Evolutionary conservation across 2,888 invertebrate genomes (phyloP).

Genomic region (Hydrotaea cyrtoneurina): DNA sequence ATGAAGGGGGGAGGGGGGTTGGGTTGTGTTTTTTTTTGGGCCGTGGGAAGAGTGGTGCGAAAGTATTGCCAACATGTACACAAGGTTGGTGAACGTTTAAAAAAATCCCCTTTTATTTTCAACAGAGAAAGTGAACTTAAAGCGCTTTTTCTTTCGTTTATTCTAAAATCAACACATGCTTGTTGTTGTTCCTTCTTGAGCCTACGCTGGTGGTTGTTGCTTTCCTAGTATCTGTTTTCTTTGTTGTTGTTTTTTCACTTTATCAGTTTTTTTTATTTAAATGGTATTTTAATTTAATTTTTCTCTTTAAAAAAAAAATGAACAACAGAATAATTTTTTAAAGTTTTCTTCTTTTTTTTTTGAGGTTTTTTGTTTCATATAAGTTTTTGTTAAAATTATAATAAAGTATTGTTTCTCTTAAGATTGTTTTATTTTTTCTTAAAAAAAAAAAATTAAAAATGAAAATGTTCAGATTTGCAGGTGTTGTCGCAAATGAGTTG

Average conservation of each 20-base stretch:
- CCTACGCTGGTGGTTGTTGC: slow-evolving; percentile 33
- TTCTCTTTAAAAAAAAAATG: slow-evolving; percentile 67
- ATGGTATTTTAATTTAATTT: slow-evolving; percentile 69
- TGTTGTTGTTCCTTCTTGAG: slow-evolving; percentile 14
- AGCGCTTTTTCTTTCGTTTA: neutral
- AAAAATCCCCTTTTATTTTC: no score
- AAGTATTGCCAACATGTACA: neutral
- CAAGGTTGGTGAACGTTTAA: no score
- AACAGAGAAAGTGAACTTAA: neutral
- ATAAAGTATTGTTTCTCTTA: slow-evolving; percentile 71
- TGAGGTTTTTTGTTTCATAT: slow-evolving; percentile 60
- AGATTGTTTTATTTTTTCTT: slow-evolving; percentile 73
- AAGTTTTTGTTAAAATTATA: slow-evolving; percentile 67
- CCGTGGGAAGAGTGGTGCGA: slow-evolving; percentile 1
- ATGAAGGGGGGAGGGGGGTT: neutral
- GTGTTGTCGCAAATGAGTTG: slow-evolving; percentile 77
- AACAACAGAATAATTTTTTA: slow-evolving; percentile 70
- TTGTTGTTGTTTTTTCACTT: slow-evolving; percentile 45
- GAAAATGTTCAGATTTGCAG: slow-evolving; percentile 78
- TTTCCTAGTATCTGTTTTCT: neutral
- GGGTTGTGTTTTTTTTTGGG: neutral
- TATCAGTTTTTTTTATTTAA: slow-evolving; percentile 68
- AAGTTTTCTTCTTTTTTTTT: slow-evolving; percentile 66
- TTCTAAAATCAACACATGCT: no score
- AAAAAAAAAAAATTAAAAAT: slow-evolving; percentile 71